These are phyloP conservation scores for Trichomycterus rosablanca DNA, from an alignment of 2,113 vertebrate genomes.

Conservation along the genomic window DNA sequence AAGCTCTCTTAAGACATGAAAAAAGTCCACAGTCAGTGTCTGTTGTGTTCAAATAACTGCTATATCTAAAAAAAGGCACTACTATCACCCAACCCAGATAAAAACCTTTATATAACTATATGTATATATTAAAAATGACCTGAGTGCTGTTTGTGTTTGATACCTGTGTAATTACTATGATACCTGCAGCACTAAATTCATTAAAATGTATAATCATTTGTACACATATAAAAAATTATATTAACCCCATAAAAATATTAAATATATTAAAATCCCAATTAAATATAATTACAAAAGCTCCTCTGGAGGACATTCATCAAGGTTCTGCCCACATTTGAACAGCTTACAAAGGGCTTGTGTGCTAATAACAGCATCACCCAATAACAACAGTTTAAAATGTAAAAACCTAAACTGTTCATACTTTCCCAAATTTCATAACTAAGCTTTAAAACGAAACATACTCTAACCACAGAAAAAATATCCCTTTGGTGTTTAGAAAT, in stretches of 20 bases:
- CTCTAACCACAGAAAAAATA: constrained; percentile 43
- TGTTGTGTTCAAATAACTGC: no score
- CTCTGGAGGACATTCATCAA: constrained; percentile 47
- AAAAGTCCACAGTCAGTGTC: no score
- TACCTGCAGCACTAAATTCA: no score
- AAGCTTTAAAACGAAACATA: constrained; percentile 26
- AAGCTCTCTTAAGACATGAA: no score
- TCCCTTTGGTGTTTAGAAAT: constrained; percentile 64
- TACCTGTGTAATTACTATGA: no score
- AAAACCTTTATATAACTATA: not conserved
- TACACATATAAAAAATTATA: constrained; percentile 48
- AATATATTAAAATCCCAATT: constrained; percentile 71
- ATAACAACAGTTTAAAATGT: no score
- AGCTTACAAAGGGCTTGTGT: no score
- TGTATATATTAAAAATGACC: constrained; percentile 2
- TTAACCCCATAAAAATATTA: constrained; percentile 51
- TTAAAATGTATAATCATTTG: no score
- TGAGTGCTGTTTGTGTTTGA: not conserved
- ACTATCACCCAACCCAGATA: not conserved
- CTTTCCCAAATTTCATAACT: constrained; percentile 11
- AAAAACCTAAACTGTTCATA: no score
- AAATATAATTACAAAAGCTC: constrained; percentile 59
- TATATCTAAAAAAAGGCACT: no score
- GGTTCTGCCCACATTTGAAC: no score
- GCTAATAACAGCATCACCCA: no score